These are phyloP conservation scores for Psittacula echo DNA, from an alignment of 2,797 vertebrate species.

Conservation along the genomic window DNA sequence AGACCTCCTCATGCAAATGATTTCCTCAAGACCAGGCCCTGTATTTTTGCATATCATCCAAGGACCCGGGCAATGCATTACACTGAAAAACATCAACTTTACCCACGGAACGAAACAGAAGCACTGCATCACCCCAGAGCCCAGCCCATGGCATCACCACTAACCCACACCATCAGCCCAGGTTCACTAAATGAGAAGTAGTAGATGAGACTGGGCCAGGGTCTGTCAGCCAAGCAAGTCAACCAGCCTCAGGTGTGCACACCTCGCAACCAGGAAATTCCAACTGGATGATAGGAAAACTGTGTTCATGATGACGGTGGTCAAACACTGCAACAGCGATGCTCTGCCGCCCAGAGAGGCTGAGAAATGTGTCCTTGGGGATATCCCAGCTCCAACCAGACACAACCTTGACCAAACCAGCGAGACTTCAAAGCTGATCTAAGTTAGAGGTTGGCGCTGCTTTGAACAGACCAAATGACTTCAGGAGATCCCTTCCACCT, in stretches of 20 bases:
- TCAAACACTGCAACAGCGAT: neutral
- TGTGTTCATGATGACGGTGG: rapidly evolving
- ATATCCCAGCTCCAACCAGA: neutral
- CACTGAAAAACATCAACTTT: rapidly evolving
- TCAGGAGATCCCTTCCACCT: neutral
- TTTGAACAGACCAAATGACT: neutral
- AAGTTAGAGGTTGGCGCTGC: neutral
- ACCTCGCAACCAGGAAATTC: neutral
- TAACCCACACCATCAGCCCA: neutral
- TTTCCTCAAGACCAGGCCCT: neutral
- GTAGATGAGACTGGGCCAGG: neutral
- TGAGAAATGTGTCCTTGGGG: neutral
- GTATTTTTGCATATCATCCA: neutral
- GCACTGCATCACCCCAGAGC: neutral
- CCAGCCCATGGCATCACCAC: neutral
- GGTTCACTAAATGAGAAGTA: neutral
- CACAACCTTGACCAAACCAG: neutral
- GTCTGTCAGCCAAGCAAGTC: neutral
- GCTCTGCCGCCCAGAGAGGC: neutral
- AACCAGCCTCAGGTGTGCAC: rapidly evolving
- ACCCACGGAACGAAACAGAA: rapidly evolving
- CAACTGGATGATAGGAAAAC: neutral
- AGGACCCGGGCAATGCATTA: rapidly evolving
- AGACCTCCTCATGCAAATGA: neutral
- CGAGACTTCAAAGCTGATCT: neutral